Evolutionary conservation across 2,888 invertebrate species (phyloP).

Genomic region (Spilosoma lubricipeda): DNA sequence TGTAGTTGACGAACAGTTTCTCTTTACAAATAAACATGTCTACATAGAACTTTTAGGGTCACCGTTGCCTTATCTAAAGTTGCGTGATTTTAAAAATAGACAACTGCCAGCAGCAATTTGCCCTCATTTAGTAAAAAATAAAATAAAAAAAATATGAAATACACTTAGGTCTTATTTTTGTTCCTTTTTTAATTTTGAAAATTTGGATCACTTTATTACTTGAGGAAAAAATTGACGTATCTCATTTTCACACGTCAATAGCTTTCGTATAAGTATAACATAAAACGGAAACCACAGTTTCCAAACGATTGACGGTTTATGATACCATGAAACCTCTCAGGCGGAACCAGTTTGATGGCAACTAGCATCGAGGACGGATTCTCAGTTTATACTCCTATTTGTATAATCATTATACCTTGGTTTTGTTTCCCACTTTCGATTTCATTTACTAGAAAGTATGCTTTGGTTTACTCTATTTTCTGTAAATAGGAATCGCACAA

Average conservation of each 20-base stretch:
- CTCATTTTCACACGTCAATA: neutral
- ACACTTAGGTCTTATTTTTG: neutral
- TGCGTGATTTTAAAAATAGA: neutral
- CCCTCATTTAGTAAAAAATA: neutral
- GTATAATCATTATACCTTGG: constrained; percentile 13
- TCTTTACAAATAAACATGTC: constrained; percentile 33
- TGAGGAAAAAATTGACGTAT: neutral
- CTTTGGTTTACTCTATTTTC: neutral
- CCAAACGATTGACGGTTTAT: neutral
- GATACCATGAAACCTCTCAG: neutral
- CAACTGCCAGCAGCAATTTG: neutral
- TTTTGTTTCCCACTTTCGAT: constrained; percentile 17
- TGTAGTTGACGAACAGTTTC: constrained; percentile 41
- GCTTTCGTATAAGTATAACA: neutral
- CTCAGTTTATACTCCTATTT: constrained; percentile 8
- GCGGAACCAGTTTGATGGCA: constrained; percentile 2
- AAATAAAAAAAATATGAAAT: neutral
- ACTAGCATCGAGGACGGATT: neutral
- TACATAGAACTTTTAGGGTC: constrained; percentile 31
- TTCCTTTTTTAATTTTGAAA: neutral
- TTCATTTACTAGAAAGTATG: constrained; percentile 1
- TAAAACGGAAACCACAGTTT: neutral
- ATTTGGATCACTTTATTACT: neutral
- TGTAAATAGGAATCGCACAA: too few relatives aligned
- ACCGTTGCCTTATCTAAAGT: constrained; percentile 15